phyloP scores from a whole-genome alignment of 2,888 invertebrate species.

The Cheilosia scutellata region DNA sequence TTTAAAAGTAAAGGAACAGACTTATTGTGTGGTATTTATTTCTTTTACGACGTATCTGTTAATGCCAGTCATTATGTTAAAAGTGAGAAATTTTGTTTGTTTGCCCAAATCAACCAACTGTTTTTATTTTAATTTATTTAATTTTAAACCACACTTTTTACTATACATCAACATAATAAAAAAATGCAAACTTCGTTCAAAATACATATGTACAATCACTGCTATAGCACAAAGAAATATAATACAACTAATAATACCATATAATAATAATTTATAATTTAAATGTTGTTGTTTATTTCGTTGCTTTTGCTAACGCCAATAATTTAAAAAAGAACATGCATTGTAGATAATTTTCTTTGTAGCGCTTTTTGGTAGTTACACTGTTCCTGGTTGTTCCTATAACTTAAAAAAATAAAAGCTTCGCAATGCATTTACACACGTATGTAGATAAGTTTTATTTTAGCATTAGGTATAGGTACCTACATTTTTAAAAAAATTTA shows the following conservation, averaged over 20 bases:
- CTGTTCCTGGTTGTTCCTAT: constrained; percentile 13
- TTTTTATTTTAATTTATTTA: neutral
- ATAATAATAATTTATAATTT: neutral
- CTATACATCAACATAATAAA: neutral
- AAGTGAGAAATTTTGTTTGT: no score
- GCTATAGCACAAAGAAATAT: neutral
- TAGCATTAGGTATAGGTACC: no score
- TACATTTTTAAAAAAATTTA: no score
- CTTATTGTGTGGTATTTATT: no score
- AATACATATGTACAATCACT: neutral
- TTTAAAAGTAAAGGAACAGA: no score
- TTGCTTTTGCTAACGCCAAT: constrained; percentile 34
- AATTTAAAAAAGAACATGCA: constrained; percentile 44
- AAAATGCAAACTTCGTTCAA: neutral
- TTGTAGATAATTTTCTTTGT: constrained; percentile 11
- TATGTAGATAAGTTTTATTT: no score
- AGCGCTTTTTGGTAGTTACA: neutral
- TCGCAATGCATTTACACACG: neutral
- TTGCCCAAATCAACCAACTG: no score
- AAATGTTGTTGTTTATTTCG: neutral
- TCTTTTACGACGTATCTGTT: no score
- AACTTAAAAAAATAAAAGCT: constrained; percentile 13
- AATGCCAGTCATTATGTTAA: no score
- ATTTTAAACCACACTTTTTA: neutral
- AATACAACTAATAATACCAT: neutral